phyloP scores from a whole-genome alignment of 2,113 vertebrate genomes.

The Semnopithecus entellus region DNA sequence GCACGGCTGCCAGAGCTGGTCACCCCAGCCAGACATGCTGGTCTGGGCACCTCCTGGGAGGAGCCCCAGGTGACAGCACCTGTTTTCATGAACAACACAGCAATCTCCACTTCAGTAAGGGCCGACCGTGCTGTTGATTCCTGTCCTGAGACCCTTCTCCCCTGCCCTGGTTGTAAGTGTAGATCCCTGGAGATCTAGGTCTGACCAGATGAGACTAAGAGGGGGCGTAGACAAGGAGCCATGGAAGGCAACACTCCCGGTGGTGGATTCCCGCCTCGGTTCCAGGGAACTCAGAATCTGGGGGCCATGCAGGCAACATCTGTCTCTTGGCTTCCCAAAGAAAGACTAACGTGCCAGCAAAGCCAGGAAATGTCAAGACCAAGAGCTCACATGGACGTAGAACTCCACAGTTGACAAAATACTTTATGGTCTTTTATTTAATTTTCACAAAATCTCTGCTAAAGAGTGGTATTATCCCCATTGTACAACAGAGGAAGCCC shows the following conservation, averaged over 20 bases:
- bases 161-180: neutral
- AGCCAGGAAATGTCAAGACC: neutral
- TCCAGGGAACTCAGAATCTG: neutral
- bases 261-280: neutral
- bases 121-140: neutral
- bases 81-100: neutral
- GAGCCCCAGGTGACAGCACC: neutral
- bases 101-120: neutral
- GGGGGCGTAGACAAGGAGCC: neutral
- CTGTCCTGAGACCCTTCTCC: neutral
- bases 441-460: neutral
- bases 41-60: neutral
- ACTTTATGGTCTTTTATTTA: neutral
- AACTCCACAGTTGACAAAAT: neutral
- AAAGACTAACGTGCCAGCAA: fast-evolving
- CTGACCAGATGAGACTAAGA: neutral
- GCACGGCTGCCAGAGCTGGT: neutral
- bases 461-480: too few relatives aligned
- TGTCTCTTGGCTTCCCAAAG: fast-evolving
- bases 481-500: neutral
- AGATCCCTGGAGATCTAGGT: neutral
- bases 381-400: fast-evolving
- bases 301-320: neutral
- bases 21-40: neutral
- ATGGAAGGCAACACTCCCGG: fast-evolving